These are phyloP conservation scores for Zaprionus nigranus DNA, from an alignment of 1,140 invertebrate genomes.

Conservation along the genomic window DNA sequence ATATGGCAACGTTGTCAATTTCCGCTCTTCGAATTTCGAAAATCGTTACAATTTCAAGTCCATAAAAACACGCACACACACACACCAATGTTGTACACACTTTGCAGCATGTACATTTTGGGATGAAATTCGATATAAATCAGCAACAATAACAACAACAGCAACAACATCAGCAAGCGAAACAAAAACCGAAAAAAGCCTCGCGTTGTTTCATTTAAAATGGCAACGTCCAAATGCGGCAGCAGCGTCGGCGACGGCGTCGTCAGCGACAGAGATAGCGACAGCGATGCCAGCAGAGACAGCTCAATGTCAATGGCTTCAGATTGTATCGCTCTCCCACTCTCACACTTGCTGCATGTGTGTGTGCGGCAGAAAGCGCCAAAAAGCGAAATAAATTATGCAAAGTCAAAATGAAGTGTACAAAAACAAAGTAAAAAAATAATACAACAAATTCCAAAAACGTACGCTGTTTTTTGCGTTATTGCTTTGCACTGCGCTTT, in stretches of 20 bases:
- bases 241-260: conserved; percentile 28
- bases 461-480: conserved; percentile 40
- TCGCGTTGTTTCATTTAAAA: conserved; percentile 53
- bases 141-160: conserved; percentile 34
- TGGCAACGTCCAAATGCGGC: conserved; percentile 73
- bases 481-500: not conserved
- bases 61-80: conserved; percentile 34
- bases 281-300: conserved; percentile 53
- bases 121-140: conserved; percentile 70
- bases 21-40: conserved; percentile 60
- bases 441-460: conserved; percentile 58
- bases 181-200: conserved; percentile 12
- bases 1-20: conserved; percentile 64
- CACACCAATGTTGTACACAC: conserved; percentile 13
- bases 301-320: conserved; percentile 79
- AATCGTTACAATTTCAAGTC: conserved; percentile 62
- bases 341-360: conserved; percentile 1
- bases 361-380: conserved; percentile 38
- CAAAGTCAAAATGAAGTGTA: conserved; percentile 44
- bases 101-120: conserved; percentile 64
- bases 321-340: conserved; percentile 9
- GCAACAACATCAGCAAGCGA: conserved; percentile 6
- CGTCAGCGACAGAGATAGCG: conserved; percentile 34
- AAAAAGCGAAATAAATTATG: conserved; percentile 52
- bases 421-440: conserved; percentile 45